These are phyloP conservation scores for Zygaena filipendulae DNA, from an alignment of 2,888 invertebrate species.

Conservation along the genomic window DNA sequence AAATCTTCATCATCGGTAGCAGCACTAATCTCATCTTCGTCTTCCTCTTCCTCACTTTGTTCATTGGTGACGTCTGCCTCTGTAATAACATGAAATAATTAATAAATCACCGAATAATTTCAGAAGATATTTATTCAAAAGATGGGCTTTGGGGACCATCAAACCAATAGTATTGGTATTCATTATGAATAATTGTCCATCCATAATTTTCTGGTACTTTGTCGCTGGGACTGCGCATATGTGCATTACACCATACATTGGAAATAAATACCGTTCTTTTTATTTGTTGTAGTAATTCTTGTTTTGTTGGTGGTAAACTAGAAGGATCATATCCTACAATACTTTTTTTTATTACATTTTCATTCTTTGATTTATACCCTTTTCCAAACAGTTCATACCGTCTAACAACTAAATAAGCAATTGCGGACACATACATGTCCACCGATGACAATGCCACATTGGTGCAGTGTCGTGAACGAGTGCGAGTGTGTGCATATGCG, in stretches of 20 bases:
- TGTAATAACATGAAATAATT: conserved; percentile 8
- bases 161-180: conserved; percentile 14
- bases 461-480: too few species aligned
- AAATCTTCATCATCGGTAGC: conserved; percentile 7
- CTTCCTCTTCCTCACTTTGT: conserved; percentile 5
- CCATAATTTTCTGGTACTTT: conserved; percentile 1
- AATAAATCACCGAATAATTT: too few species aligned
- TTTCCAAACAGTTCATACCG: conserved; percentile 1
- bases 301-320: conserved; percentile 1
- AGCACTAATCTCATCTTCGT: too few species aligned
- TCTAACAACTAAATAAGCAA: too few species aligned
- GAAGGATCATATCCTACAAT: neutral
- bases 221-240: neutral
- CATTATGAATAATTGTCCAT: conserved; percentile 9
- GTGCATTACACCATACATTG: conserved; percentile 1
- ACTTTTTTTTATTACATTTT: neutral
- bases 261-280: neutral
- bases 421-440: too few species aligned
- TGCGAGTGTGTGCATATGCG: too few species aligned
- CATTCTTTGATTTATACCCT: conserved; percentile 1
- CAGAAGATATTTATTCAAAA: conserved; percentile 16
- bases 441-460: too few species aligned
- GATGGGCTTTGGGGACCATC: conserved; percentile 13
- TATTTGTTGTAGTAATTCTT: conserved; percentile 1
- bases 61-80: conserved; percentile 3